phyloP scores from a whole-genome alignment of 2,888 invertebrate genomes.

The Pasiphila rectangulata region DNA sequence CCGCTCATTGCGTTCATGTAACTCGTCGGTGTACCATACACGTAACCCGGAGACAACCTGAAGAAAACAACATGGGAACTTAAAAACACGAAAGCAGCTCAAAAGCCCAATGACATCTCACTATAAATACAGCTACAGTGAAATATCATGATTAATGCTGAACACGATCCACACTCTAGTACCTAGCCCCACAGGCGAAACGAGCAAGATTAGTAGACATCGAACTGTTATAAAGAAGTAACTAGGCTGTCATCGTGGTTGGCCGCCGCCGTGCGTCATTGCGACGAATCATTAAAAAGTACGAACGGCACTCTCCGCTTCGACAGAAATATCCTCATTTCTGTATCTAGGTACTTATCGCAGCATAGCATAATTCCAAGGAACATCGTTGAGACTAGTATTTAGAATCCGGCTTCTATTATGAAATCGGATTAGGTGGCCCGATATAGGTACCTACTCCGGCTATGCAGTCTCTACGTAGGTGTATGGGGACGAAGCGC shows the following conservation, averaged over 20 bases:
- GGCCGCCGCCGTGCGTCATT: conserved; percentile 72
- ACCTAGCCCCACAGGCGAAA: conserved; percentile 73
- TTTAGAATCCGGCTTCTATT: conserved; percentile 48
- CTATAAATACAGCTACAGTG: conserved; percentile 18
- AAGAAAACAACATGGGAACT: conserved; percentile 31
- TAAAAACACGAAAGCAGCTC: conserved; percentile 26
- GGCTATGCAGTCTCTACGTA: conserved; percentile 21
- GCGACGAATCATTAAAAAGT: conserved; percentile 52
- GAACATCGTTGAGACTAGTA: conserved; percentile 48
- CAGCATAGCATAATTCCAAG: conserved; percentile 33
- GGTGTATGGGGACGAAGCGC: conserved; percentile 17
- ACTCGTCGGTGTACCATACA: conserved; percentile 87
- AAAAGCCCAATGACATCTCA: conserved; percentile 25
- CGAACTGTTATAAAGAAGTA: conserved; percentile 61
- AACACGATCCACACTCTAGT: conserved; percentile 62
- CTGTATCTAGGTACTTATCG: conserved; percentile 36
- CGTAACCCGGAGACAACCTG: conserved; percentile 84
- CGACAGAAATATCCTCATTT: conserved; percentile 64
- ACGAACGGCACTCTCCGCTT: conserved; percentile 54
- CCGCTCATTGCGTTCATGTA: conserved; percentile 88
- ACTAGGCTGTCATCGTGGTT: conserved; percentile 54
- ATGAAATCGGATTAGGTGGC: conserved; percentile 39
- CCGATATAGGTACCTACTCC: conserved; percentile 24
- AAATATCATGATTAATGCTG: conserved; percentile 23
- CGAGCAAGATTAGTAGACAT: conserved; percentile 79